These are phyloP conservation scores for Aphrocallistes beatrix DNA, from an alignment of 37 sponge, comb jelly and placozoan genomes.

Conservation along the genomic window DNA sequence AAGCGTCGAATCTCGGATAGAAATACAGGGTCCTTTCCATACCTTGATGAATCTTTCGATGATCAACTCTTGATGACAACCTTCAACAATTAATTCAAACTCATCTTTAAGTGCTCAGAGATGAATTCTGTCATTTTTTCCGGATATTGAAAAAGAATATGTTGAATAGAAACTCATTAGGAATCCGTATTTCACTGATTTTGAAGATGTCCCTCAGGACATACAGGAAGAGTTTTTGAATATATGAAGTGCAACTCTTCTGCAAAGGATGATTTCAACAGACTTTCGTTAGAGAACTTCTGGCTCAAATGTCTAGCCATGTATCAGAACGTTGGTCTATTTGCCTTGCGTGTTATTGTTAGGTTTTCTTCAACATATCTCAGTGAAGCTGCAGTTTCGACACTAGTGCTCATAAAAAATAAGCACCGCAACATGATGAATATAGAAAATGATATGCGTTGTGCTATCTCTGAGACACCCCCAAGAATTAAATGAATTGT, in stretches of 20 bases:
- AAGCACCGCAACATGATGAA: neutral
- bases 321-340: neutral
- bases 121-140: neutral
- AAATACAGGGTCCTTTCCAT: neutral
- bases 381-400: neutral
- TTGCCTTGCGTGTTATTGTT: neutral
- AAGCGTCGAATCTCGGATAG: neutral
- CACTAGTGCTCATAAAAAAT: neutral
- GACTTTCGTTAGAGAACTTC: neutral
- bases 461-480: neutral
- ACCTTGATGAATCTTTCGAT: neutral
- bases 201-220: neutral
- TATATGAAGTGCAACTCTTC: neutral
- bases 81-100: neutral
- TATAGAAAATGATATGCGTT: neutral
- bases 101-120: neutral
- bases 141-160: neutral
- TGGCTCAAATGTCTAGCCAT: no score
- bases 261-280: neutral
- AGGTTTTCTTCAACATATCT: no score
- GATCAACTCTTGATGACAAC: neutral
- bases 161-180: neutral
- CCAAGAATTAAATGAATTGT: neutral
- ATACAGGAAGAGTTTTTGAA: no score
- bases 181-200: neutral